These are phyloP conservation scores for Campylomormyrus tamandua DNA, from an alignment of 2,113 vertebrate genomes.

Conservation along the genomic window DNA sequence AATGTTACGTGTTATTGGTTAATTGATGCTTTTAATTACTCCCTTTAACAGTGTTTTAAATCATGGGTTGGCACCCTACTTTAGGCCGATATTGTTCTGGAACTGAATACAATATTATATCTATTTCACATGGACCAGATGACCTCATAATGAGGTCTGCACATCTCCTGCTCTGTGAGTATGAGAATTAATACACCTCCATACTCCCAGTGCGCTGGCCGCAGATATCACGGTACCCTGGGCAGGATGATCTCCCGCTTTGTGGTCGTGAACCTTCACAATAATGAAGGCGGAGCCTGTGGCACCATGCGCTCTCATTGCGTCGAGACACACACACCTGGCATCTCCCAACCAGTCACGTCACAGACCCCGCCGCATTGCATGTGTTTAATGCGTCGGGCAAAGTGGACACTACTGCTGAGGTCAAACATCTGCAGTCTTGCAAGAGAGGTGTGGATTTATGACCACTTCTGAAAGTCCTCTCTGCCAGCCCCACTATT, in stretches of 20 bases:
- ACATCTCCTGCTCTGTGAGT: not conserved
- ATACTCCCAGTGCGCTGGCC: not conserved
- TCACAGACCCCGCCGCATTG: not conserved
- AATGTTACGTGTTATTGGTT: not conserved
- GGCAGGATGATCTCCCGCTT: not conserved
- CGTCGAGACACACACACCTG: not conserved
- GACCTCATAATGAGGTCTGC: not conserved
- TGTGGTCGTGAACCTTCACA: not conserved
- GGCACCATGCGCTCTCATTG: not conserved
- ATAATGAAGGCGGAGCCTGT: not conserved
- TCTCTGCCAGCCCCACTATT: not conserved
- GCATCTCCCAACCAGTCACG: not conserved
- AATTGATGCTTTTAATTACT: not conserved
- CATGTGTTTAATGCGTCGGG: not conserved
- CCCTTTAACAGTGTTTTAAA: not conserved
- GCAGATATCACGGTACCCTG: not conserved
- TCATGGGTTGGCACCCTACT: not conserved
- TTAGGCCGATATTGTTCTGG: not conserved
- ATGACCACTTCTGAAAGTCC: not conserved
- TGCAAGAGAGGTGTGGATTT: not conserved
- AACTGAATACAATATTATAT: not conserved
- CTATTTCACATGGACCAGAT: not conserved
- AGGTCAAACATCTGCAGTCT: not conserved
- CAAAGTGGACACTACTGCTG: not conserved
- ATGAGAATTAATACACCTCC: not conserved